phyloP scores from a whole-genome alignment of 1,140 invertebrate genomes.

The Galendromus occidentalis region DNA sequence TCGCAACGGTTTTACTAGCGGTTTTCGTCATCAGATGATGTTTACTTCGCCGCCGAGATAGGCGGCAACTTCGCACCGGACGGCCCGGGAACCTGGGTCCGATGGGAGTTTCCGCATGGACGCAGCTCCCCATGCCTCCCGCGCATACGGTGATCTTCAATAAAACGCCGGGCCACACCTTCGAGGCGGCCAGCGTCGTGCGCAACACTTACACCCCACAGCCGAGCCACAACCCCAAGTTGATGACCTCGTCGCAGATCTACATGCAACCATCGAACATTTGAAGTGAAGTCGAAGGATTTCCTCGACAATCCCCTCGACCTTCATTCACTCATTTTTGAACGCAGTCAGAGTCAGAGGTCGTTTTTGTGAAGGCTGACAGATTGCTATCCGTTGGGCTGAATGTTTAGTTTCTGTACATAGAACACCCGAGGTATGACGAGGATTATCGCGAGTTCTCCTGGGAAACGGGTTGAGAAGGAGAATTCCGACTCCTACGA shows the following conservation, averaged over 20 bases:
- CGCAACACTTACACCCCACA: conserved; percentile 1
- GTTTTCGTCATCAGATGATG: conserved; percentile 9
- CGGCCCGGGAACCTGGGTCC: no score
- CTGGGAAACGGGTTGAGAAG: no score
- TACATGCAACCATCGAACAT: neutral
- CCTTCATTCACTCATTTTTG: no score
- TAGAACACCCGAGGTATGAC: no score
- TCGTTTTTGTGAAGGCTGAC: no score
- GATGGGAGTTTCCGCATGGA: neutral
- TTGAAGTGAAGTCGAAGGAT: no score
- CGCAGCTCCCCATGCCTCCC: neutral
- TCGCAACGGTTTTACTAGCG: neutral
- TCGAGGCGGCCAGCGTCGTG: neutral
- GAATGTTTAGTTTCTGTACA: no score
- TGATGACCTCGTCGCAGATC: conserved; percentile 5
- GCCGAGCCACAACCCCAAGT: neutral
- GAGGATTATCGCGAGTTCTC: no score
- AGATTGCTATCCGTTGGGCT: no score
- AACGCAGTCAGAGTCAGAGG: no score
- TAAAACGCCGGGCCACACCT: neutral
- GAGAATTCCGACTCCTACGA: no score
- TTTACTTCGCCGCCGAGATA: neutral
- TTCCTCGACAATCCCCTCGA: no score
- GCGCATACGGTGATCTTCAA: conserved; percentile 7
- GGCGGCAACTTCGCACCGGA: neutral